Conservation (phyloP, 2,797 vertebrate genomes). For the Enteromius afrohamiltoni region DNA sequence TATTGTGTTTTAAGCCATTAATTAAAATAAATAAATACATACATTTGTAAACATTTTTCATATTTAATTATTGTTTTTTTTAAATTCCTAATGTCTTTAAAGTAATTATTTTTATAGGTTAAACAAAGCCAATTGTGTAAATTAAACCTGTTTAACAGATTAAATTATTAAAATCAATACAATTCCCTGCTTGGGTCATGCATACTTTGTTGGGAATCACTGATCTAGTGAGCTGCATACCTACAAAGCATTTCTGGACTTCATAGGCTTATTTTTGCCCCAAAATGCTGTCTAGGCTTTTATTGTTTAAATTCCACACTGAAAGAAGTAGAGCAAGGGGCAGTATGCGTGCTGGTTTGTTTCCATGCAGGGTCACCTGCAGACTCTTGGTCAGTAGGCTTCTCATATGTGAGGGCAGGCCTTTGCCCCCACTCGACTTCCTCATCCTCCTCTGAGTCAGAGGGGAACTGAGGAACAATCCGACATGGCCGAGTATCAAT, state of each 20-base stretch:
- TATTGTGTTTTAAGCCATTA: not conserved
- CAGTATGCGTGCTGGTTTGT: conserved; percentile 38
- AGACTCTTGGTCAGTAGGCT: conserved; percentile 77
- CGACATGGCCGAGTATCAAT: conserved; percentile 90
- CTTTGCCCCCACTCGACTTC: conserved; percentile 73
- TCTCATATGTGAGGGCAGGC: conserved; percentile 78
- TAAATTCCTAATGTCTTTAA: too few relatives aligned
- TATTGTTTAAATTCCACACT: conserved; percentile 17
- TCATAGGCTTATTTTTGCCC: not conserved
- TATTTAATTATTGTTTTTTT: too few relatives aligned
- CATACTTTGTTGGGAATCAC: not conserved
- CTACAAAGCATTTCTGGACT: not conserved
- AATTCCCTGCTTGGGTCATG: not conserved
- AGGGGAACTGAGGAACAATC: conserved; percentile 78
- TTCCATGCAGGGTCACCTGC: conserved; percentile 89
- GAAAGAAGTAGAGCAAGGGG: not conserved
- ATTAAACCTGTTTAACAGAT: not conserved
- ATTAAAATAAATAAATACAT: not conserved
- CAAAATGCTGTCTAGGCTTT: not conserved
- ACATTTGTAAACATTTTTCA: not conserved
- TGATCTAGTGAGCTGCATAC: not conserved
- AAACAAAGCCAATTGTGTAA: not conserved
- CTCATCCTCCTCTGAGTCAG: conserved; percentile 82
- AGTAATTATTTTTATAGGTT: not conserved
- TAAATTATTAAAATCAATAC: not conserved